Percentiles rank a stretch among this genome's conserved stretches.
Evolutionary conservation across 2,797 vertebrate genomes (phyloP).

Genomic region (Caiman crocodilus): DNA sequence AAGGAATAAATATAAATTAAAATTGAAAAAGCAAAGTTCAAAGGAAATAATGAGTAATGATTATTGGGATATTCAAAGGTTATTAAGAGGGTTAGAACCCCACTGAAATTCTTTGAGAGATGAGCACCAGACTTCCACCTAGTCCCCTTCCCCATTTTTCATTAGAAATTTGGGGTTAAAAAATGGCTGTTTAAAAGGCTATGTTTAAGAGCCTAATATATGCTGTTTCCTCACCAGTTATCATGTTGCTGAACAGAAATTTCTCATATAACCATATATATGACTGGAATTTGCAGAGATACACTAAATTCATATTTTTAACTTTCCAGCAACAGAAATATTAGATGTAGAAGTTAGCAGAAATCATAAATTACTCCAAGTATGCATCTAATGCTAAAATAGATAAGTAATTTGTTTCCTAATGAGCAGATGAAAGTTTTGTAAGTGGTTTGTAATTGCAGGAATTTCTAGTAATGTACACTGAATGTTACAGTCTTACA

Average conservation of each 20-base stretch:
- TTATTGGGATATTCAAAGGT: neutral
- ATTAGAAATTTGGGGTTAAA: neutral
- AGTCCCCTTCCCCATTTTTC: neutral
- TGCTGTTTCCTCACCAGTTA: neutral
- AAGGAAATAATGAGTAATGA: neutral
- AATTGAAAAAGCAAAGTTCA: neutral
- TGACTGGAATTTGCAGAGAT: neutral
- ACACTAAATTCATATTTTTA: neutral
- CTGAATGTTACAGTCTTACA: neutral
- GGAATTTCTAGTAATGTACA: neutral
- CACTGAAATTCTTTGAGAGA: neutral
- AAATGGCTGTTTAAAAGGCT: neutral
- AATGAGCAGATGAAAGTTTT: neutral
- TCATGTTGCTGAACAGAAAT: neutral
- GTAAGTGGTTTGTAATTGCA: neutral
- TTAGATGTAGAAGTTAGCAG: neutral
- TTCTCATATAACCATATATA: neutral
- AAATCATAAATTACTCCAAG: neutral
- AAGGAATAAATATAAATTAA: neutral
- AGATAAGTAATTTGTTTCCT: neutral
- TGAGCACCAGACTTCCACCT: neutral
- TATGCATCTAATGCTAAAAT: neutral
- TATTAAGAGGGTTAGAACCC: neutral
- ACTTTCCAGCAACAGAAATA: neutral
- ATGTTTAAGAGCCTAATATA: neutral